phyloP scores from a whole-genome alignment of 1,140 invertebrate species.

The Lerema accius region DNA sequence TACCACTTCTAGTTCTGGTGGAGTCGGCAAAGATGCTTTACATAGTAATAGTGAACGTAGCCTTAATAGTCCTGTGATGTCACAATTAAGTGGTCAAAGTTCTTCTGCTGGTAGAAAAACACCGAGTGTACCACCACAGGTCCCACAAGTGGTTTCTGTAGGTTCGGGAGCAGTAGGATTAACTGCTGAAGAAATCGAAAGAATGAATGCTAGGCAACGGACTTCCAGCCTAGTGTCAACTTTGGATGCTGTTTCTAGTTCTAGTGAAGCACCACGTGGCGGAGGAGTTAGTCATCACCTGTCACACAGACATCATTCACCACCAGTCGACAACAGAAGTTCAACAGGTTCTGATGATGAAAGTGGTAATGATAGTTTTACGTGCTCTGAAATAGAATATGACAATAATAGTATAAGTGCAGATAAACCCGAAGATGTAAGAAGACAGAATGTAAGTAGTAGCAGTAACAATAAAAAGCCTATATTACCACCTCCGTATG shows the following conservation, averaged over 20 bases:
- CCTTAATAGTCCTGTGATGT: constrained; percentile 95
- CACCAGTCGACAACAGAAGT: constrained; percentile 88
- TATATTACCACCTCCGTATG: constrained; percentile 89
- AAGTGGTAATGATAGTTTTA: constrained; percentile 98
- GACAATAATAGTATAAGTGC: constrained; percentile 93
- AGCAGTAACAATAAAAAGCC: constrained; percentile 85
- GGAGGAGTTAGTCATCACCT: constrained; percentile 85
- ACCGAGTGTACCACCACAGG: constrained; percentile 84
- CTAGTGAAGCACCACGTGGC: constrained; percentile 91
- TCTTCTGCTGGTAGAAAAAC: constrained; percentile 89
- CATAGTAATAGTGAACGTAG: constrained; percentile 95
- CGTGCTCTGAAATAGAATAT: constrained; percentile 98
- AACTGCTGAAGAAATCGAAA: constrained; percentile 95
- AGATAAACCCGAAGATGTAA: constrained; percentile 88
- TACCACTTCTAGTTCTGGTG: constrained; percentile 93
- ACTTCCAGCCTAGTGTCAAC: constrained; percentile 96
- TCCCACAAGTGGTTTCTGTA: constrained; percentile 84
- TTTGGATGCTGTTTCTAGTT: constrained; percentile 95
- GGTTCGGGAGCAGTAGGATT: constrained; percentile 89
- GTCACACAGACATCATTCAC: constrained; percentile 86
- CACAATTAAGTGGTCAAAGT: constrained; percentile 92
- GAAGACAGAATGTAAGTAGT: constrained; percentile 84
- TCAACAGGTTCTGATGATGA: constrained; percentile 95
- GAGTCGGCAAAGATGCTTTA: constrained; percentile 91
- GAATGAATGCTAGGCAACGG: constrained; percentile 92